Percentiles rank a stretch among this genome's conserved stretches.
Conservation (phyloP, 2,113 vertebrate genomes). For the Syngnathus floridae region DNA sequence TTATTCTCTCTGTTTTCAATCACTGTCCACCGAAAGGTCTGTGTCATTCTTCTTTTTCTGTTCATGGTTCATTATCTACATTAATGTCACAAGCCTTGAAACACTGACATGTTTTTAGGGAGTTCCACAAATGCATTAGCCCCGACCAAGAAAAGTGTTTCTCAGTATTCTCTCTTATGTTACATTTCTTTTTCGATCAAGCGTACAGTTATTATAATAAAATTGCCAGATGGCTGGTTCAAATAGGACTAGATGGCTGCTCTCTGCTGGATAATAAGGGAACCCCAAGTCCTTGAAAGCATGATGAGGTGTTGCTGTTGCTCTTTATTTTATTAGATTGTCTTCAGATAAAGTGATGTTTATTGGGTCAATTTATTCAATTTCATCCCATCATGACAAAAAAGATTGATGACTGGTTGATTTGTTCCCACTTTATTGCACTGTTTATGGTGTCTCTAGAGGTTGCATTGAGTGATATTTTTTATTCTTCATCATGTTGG, state of each 20-base stretch:
- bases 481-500: slow-evolving; percentile 10
- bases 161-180: slow-evolving; percentile 7
- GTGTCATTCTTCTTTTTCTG: not conserved
- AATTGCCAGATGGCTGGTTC: slow-evolving; percentile 27
- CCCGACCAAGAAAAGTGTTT: slow-evolving; percentile 17
- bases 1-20: not conserved
- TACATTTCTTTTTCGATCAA: slow-evolving; percentile 9
- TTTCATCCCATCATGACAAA: not conserved
- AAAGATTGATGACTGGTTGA: slow-evolving; percentile 1
- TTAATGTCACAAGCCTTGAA: not conserved
- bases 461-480: slow-evolving; percentile 25
- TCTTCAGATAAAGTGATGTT: not conserved
- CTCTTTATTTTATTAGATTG: not conserved
- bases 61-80: not conserved
- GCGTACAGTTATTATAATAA: not conserved
- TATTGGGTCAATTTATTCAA: not conserved
- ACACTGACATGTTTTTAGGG: not conserved
- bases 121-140: slow-evolving; percentile 11
- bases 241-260: slow-evolving; percentile 49
- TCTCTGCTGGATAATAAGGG: slow-evolving; percentile 57
- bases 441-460: not conserved
- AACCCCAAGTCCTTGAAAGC: slow-evolving; percentile 32
- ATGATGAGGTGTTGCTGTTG: slow-evolving; percentile 1
- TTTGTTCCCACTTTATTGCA: not conserved
- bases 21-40: slow-evolving; percentile 9